These are phyloP conservation scores for Zootoca vivipara DNA, from an alignment of 2,113 vertebrate species.

Conservation along the genomic window DNA sequence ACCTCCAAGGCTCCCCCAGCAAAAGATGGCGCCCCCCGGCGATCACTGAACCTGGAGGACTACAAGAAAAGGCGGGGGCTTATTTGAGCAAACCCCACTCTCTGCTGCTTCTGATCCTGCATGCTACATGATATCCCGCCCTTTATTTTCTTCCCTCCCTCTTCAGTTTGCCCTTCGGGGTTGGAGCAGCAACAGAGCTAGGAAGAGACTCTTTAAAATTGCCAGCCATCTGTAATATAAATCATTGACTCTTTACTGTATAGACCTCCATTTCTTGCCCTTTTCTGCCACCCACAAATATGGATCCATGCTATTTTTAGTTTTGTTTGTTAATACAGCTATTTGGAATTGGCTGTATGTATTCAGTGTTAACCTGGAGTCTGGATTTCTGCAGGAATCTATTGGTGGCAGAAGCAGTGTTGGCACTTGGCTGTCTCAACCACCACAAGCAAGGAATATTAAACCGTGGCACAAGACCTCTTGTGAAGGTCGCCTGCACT, in stretches of 20 bases:
- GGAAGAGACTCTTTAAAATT: conserved; percentile 82
- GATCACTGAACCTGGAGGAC: conserved; percentile 98
- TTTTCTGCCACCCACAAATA: conserved; percentile 66
- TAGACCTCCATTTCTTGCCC: conserved; percentile 75
- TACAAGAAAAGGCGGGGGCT: conserved; percentile 99
- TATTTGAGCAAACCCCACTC: conserved; percentile 83
- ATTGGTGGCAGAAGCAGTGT: conserved; percentile 53
- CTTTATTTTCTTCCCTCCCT: conserved; percentile 68
- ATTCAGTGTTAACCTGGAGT: conserved; percentile 82
- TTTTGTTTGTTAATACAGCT: conserved; percentile 70
- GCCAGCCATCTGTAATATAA: conserved; percentile 84
- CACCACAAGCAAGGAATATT: conserved; percentile 62
- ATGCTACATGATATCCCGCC: conserved; percentile 76
- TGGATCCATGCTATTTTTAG: conserved; percentile 72
- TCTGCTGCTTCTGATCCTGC: conserved; percentile 81
- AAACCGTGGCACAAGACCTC: conserved; percentile 68
- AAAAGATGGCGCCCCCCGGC: conserved; percentile 95
- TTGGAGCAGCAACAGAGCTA: conserved; percentile 79
- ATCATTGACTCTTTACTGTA: conserved; percentile 80
- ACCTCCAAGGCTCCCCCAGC: conserved; percentile 94
- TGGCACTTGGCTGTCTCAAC: conserved; percentile 61
- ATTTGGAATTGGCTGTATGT: conserved; percentile 68
- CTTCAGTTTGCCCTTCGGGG: conserved; percentile 76
- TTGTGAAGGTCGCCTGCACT: conserved; percentile 71
- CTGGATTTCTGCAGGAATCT: conserved; percentile 73